Percentiles rank a stretch among this genome's conserved stretches.
Conservation (phyloP, 1,140 invertebrate species). For the Neuroterus valhalla region DNA sequence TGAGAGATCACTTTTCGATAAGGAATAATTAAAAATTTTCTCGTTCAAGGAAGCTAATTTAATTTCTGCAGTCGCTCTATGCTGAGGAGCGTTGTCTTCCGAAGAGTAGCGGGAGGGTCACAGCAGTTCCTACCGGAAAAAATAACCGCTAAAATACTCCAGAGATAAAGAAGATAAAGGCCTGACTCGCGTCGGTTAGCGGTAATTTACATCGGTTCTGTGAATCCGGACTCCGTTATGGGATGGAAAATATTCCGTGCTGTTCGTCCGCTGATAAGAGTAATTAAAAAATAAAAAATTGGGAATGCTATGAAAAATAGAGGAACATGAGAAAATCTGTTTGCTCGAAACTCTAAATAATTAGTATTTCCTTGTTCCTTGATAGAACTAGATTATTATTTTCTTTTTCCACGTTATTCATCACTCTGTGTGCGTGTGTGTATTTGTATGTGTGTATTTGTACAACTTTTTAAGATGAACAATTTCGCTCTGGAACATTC, state of each 20-base stretch:
- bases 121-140: constrained; percentile 66
- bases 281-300: constrained; percentile 68
- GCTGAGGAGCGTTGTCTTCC: constrained; percentile 39
- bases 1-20: constrained; percentile 75
- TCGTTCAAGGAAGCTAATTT: constrained; percentile 75
- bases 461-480: too few relatives aligned
- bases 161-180: constrained; percentile 75
- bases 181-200: constrained; percentile 57
- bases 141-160: constrained; percentile 73
- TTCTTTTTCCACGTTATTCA: too few relatives aligned
- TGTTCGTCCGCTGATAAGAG: constrained; percentile 67
- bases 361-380: too few relatives aligned
- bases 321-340: neutral
- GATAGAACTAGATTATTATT: too few relatives aligned
- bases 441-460: too few relatives aligned
- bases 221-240: constrained; percentile 69
- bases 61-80: constrained; percentile 48
- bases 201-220: constrained; percentile 73
- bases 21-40: constrained; percentile 77
- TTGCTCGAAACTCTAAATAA: too few relatives aligned
- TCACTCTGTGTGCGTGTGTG: too few relatives aligned
- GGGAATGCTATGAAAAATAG: neutral
- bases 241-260: constrained; percentile 68
- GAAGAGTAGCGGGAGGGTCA: constrained; percentile 49
- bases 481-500: too few relatives aligned